Evolutionary conservation across 2,888 invertebrate genomes (phyloP), one percentile per base, ranked within the genome.

Genomic region (Diadegma fenestrale): DNA sequence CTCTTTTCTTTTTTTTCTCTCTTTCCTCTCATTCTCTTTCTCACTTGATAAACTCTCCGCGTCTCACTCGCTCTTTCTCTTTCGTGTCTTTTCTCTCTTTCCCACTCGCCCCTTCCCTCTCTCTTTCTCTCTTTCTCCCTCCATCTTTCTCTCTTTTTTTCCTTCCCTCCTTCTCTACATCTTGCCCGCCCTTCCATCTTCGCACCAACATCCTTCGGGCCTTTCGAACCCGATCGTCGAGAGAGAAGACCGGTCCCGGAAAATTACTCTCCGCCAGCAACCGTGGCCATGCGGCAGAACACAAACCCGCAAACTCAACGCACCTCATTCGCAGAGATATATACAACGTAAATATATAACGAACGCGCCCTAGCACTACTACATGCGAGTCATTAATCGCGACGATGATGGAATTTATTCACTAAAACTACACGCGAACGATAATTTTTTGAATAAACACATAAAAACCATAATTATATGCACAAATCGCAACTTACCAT

Each of bases 221-320:
- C 83, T 83, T 78, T 79, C 84, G 86, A 80, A 86, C 86, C 87
- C 90, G 88, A 87, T 88, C 88, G 85, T 78, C 85, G 79, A 84
- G 84, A 82, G 84, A 87, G 72, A 87, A 88, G 90, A 91, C 90
- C 89, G 91, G 90, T 91, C 89, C 88, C 90, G 91, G 90, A 91
- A 91, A 92, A 91, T 91, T 91, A 90, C 90, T 80, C 84, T 84
- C 77, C 79, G 78, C n/a, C n/a, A 86, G 73, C 82, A 82, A 76
- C 76, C 58, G 81, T 82, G 80, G 87, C 90, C 87, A 78, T 78
- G 86, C 87, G 87, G 84, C 80, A 81, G 86, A 89, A 85, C 89
- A 86, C 22, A 80, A 80, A 88, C 89, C 86, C 87, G 89, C 68
- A 63, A 80, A 64, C 75, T 68, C 61, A 33, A 69, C 61, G 79